Conservation (phyloP, 2,797 vertebrate species). For the Lepilemur septentrionalis region DNA sequence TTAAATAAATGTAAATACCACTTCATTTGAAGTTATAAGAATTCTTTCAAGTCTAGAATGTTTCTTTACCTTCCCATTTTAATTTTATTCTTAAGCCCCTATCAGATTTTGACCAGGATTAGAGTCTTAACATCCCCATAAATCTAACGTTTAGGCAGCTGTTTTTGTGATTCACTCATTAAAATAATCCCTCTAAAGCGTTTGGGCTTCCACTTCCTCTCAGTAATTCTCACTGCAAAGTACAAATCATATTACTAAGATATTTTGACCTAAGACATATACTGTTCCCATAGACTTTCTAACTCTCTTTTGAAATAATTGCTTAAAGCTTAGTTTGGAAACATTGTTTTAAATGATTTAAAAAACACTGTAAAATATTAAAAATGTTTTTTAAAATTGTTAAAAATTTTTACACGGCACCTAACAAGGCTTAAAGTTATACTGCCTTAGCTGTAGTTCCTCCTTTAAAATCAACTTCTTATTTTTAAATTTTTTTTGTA, state of each 20-base stretch:
- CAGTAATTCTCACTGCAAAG: neutral
- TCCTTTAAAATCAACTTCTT: constrained; percentile 49
- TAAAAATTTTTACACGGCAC: neutral
- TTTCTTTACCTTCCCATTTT: constrained; percentile 4
- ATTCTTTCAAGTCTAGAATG: constrained; percentile 2
- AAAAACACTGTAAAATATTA: neutral
- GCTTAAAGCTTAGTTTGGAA: constrained; percentile 1
- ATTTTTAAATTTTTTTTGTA: neutral
- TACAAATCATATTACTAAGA: constrained; percentile 26
- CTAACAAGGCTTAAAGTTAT: neutral
- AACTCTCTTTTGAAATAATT: constrained; percentile 37
- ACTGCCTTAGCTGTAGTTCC: neutral
- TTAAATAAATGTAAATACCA: neutral
- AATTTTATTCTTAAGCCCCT: constrained; percentile 25
- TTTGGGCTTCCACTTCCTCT: neutral
- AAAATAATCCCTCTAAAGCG: neutral
- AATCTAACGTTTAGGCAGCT: constrained; percentile 42
- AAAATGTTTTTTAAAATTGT: neutral
- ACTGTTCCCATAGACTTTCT: neutral
- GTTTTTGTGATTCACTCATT: constrained; percentile 13
- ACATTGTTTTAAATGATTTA: neutral
- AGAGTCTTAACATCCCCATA: neutral
- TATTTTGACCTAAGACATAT: neutral
- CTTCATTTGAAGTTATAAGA: neutral
- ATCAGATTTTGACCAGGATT: constrained; percentile 37